Evolutionary conservation across 2,888 invertebrate species (phyloP).

Genomic region (Diaphora mendica): DNA sequence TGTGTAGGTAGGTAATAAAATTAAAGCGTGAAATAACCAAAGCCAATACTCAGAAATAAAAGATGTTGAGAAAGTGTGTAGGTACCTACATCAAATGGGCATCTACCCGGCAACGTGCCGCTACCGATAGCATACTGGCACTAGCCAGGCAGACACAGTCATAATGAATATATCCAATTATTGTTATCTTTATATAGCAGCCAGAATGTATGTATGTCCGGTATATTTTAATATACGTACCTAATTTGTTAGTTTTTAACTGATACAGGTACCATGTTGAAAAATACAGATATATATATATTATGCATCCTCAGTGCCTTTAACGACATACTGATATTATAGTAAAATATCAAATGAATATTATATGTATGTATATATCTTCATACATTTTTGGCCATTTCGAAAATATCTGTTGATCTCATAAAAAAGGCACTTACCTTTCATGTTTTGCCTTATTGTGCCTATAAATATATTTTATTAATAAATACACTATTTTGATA

Average conservation of each 20-base stretch:
- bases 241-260: constrained; percentile 39
- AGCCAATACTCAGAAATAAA: constrained; percentile 74
- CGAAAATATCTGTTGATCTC: constrained; percentile 78
- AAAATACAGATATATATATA: neutral
- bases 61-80: constrained; percentile 56
- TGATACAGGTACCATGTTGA: constrained; percentile 36
- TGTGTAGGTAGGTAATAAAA: constrained; percentile 70
- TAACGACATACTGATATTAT: constrained; percentile 56
- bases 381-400: constrained; percentile 46
- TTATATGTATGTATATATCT: constrained; percentile 30
- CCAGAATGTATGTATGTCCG: constrained; percentile 39
- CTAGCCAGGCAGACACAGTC: constrained; percentile 22
- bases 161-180: constrained; percentile 34
- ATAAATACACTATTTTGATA: constrained; percentile 81
- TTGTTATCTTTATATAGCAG: constrained; percentile 31
- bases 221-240: constrained; percentile 50
- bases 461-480: constrained; percentile 70
- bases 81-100: constrained; percentile 39
- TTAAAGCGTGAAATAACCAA: constrained; percentile 76
- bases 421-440: constrained; percentile 71
- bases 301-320: constrained; percentile 61
- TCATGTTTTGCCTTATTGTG: constrained; percentile 77
- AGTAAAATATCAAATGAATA: constrained; percentile 44
- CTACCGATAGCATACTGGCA: constrained; percentile 22
- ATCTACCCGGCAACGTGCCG: constrained; percentile 36